Evolutionary conservation across 2,888 invertebrate genomes (phyloP), one percentile per base, ranked within the genome.

Genomic region (Philopedon plagiatum): DNA sequence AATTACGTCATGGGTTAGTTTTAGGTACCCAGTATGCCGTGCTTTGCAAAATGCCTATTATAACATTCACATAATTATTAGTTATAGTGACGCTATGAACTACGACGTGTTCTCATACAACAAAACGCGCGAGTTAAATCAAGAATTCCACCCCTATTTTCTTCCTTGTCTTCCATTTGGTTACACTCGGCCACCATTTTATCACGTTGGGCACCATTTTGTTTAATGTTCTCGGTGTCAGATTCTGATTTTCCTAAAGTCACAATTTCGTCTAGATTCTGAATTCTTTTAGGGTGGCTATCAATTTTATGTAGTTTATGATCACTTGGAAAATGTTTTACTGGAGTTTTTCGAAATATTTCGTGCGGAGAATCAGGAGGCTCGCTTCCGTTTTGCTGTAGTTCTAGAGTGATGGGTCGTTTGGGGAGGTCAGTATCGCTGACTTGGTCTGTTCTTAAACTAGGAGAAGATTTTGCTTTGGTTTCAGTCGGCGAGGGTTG

Each of bases 91-190:
- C 64, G 81, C 83, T 84, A 84, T 76, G 84, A 85, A 66, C 85
- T 84, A 69, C 85, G 80, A 73, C 84, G 80, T 70, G 85, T 62
- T 69, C 86, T 83, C 75, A 88, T 85, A 77, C 88, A 89, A 80
- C 88, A 89, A 86, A 87, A 88, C 68, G 87, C 88, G 72, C 88
- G 83, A 41, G 87, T 86, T 76, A 88, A 86, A 81, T 86, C 86
- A 77, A 88, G 87, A 18, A 71, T 13, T 41, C 29, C 41, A 54
- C 86, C 86, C 67, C 84, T 81, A 37, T 82, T 80, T 75, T 76
- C 72, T 23, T 68, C 62, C 29, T 37, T 44, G n/a, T 66, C 57
- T 9, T 41, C 57, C 29, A 51, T 75, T 77, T 68, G 63, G 32
- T 63, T 19, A 23, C 72, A 62, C 15, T 74, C 76, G 13, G 75